phyloP scores from a whole-genome alignment of 35 echinoderm and acorn worm species.

The Patiria miniata region DNA sequence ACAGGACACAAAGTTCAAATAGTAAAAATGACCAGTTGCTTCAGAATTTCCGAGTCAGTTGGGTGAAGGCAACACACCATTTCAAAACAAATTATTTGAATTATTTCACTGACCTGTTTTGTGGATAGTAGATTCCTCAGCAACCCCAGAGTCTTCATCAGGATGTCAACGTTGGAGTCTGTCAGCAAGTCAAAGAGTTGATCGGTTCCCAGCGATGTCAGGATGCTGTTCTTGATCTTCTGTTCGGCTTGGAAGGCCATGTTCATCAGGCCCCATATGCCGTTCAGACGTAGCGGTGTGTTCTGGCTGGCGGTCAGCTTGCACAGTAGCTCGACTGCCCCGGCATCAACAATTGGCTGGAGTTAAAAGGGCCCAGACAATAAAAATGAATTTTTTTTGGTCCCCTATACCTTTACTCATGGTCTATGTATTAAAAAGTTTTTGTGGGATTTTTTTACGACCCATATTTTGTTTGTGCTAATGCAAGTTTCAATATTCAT shows the following conservation, averaged over 20 bases:
- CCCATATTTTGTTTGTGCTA: too few species aligned
- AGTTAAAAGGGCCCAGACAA: background rate
- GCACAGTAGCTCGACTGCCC: slow-evolving; percentile 85
- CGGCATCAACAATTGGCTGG: slow-evolving; percentile 92
- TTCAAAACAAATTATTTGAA: too few species aligned
- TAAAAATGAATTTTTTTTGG: too few species aligned
- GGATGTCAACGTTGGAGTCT: slow-evolving; percentile 90
- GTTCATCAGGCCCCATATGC: slow-evolving; percentile 99
- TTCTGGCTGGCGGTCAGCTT: slow-evolving; percentile 74
- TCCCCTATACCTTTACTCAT: too few species aligned
- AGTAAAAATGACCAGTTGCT: too few species aligned
- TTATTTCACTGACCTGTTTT: slow-evolving; percentile 67
- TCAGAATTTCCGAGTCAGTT: too few species aligned
- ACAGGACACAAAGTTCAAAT: too few species aligned
- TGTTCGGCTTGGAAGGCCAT: slow-evolving; percentile 98
- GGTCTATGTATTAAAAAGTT: too few species aligned
- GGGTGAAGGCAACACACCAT: too few species aligned
- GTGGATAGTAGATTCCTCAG: slow-evolving; percentile 97
- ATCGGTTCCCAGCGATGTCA: slow-evolving; percentile 75
- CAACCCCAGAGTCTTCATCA: slow-evolving; percentile 96
- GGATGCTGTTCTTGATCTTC: slow-evolving; percentile 91
- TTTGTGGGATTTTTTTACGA: too few species aligned
- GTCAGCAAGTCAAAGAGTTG: slow-evolving; percentile 91
- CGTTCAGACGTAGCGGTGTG: slow-evolving; percentile 83
- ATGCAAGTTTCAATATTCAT: too few species aligned